phyloP scores from a whole-genome alignment of 2,113 vertebrate species.

The Vulpes lagopus region DNA sequence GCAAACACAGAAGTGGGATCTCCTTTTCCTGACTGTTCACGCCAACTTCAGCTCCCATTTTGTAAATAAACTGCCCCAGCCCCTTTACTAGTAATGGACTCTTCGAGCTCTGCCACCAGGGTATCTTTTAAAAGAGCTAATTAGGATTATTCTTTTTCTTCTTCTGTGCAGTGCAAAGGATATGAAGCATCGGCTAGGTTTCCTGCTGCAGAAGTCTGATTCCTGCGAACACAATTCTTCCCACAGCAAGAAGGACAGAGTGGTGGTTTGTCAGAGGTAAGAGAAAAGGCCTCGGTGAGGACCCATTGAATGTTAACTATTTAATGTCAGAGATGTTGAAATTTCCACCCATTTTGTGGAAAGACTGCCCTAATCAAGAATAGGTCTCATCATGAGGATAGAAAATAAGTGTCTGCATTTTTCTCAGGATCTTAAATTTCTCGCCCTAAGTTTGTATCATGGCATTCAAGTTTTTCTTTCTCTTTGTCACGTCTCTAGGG shows the following conservation, averaged over 20 bases:
- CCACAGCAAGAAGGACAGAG: constrained; percentile 89
- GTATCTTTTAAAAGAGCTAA: not conserved
- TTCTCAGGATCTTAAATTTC: not conserved
- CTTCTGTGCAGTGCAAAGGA: constrained; percentile 93
- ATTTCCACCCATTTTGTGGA: not conserved
- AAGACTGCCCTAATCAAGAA: not conserved
- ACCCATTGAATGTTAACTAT: not conserved
- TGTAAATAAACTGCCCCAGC: not conserved
- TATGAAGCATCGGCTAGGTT: constrained; percentile 95
- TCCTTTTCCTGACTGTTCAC: not conserved
- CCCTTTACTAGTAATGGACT: too few species aligned
- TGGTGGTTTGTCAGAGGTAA: constrained; percentile 89
- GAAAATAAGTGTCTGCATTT: not conserved
- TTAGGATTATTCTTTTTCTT: not conserved
- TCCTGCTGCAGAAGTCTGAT: constrained; percentile 94
- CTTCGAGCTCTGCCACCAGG: not conserved
- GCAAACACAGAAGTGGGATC: not conserved
- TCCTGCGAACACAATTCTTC: constrained; percentile 88
- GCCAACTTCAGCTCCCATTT: not conserved
- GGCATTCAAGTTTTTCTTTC: constrained; percentile 21
- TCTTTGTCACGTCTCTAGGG: constrained; percentile 83
- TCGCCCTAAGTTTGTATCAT: not conserved
- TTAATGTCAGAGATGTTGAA: not conserved
- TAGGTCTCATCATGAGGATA: not conserved
- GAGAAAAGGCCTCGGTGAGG: constrained; percentile 7